Base-by-base conservation (phyloP, 2,888 invertebrate species). In the Drosophila barbarae region DNA sequence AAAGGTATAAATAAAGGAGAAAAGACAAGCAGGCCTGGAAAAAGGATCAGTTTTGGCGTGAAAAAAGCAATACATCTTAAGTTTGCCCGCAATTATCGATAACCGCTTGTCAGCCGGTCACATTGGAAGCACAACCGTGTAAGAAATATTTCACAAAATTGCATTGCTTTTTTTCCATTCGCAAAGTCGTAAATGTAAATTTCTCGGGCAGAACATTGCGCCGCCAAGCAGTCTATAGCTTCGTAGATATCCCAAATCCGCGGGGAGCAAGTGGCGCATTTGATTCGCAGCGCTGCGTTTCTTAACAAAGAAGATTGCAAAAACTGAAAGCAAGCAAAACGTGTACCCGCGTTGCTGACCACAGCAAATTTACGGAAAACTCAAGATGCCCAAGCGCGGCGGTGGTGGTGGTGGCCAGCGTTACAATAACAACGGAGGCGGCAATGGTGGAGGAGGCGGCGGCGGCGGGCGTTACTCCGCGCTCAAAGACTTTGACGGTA, bases 401-500 rank as follows among this genome's bases (percentile, higher is more conserved):
- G 79, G 79, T 18, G 82, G 78, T 28, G 79, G 78, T 28, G 61
- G 77, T 26, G 69, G 67, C 30, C 83, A 72, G 32, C 82, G 86
- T n/a, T 84, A 83, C 50, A 76, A 84, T 63, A 77, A 71, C 55
- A 85, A 80, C 13, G 39, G 42, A 36, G 53, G 35, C 36, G 82
- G 83, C 26, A 69, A 63, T 66, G 56, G 66, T 10, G 34, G 34
- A 5, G 85, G 85, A 18, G 34, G 34, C 4, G 52, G 55, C n/a
- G 69, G 79, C 44, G 85, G 88, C 38, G 85, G 86, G 15, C 86
- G 88, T 60, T 87, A 84, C 47, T 73, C 84, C 8, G 59, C 85
- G 3, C 63, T 88, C 0, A 87, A 84, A 55, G 84, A 81, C 21
- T 85, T 74, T 42, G 85, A 77, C 73, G 87, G 89, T 88, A 70